Evolutionary conservation across 2,797 vertebrate species (phyloP), one percentile per base, ranked within the genome.

Genomic region (Lithobates pipiens): DNA sequence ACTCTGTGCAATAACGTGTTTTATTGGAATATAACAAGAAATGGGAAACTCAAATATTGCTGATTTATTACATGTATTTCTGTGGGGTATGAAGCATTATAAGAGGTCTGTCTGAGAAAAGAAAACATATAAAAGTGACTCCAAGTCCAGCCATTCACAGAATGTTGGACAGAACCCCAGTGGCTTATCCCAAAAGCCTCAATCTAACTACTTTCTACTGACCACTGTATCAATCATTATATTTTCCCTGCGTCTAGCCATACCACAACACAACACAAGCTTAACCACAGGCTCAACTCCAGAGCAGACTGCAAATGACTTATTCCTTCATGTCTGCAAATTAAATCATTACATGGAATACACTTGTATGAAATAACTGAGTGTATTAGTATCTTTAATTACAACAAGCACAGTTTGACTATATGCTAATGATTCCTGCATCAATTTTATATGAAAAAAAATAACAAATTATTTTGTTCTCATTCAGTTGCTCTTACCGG

Each of bases 131-230:
- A 3, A 0, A 32, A 82, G 85, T 86, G 54, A 71, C 15, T 77
- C 44, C 32, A 77, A 23, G 23, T 32, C 63, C 15, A 82, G 50
- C 82, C 81, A 65, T 83, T 87, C 85, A 86, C 88, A 88, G 76
- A 84, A 10, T 88, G 81, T 88, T 75, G 91, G 89, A 89, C 73
- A 79, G 0, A 0, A 79, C 23, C 15, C 23, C 82, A 54, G 16
- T 83, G 57, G 57, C 65, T n/a, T 46, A 39, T n/a, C 63, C 54
- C n/a, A 67, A 50, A 83, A 76, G 63, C 63, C 73, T 76, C 63
- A 27, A 8, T 57, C 11, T 67, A 39, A 67, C 29, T 65, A 18
- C 8, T 69, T 67, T 69, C 21, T 68, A 18, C 77, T 46, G 44
- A 79, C 39, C 39, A 79, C 42, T 32, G 65, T 32, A 79, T 65